Evolutionary conservation across 1,140 invertebrate species (phyloP), one percentile per base, ranked within the genome.

Genomic region (Cotesia vestalis): DNA sequence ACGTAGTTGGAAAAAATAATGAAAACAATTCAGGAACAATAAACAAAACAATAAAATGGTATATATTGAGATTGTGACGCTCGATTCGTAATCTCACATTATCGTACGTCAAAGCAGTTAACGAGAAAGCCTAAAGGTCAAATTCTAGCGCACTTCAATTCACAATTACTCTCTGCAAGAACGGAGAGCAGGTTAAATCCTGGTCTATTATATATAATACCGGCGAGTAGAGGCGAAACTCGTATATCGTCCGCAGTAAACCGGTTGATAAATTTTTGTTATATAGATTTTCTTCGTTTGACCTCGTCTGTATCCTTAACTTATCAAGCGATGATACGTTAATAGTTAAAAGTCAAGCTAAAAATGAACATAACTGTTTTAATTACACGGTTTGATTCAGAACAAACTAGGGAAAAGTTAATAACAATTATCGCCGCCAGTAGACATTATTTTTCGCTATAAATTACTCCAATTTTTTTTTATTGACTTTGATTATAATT

Each of bases 121-220:
- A 57, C 57, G 52, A 68, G 46, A 67, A 67, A 57, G 35, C 35
- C 53, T 27, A 68, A 68, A 68, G 66, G 66, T 68, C 53, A 57
- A 11, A 59, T 68, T 46, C 12, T 38, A 35, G 14, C 36, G 57
- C 66, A 38, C 52, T 17, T 46, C 52, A 68, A 53, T 68, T 68
- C 53, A 59, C 66, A 38, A 68, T 68, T 68, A 68, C 55, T 27
- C 36, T 35, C 6, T 27, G n/a, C 9, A 14, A 40, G 52, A 59
- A 38, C 66, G 59, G n/a, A 40, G 52, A 59, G 14, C 66, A 68
- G n/a, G 17, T 59, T 40, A 34, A 36, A 35, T 46, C 40, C 6
- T 57, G 34, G 27, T 38, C 36, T 59, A 20, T 27, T 35, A 34
- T 27, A 55, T 51, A 66, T 27, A 27, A 27, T 27, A 27, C 3